phyloP scores from a whole-genome alignment of 1,140 invertebrate species.

The Danaus plexippus region DNA sequence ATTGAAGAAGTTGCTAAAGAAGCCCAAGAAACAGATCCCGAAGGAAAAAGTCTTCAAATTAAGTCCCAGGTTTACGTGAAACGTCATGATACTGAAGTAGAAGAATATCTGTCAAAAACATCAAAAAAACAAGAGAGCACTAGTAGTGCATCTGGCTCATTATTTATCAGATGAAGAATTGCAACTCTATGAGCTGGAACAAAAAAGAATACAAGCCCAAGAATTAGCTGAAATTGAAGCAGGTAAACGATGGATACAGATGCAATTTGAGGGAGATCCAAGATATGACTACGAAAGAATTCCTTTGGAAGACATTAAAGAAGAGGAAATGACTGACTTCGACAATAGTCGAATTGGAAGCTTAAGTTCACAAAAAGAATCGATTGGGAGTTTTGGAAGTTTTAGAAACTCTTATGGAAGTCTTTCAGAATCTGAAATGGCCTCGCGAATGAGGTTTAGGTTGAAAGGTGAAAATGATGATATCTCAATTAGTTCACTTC shows the following conservation, averaged over 20 bases:
- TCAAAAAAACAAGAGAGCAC: constrained; percentile 71
- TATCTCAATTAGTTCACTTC: constrained; percentile 90
- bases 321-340: constrained; percentile 88
- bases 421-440: constrained; percentile 88
- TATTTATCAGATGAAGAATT: constrained; percentile 75
- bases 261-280: constrained; percentile 83
- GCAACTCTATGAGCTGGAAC: constrained; percentile 82
- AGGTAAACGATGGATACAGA: constrained; percentile 90
- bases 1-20: constrained; percentile 89
- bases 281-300: constrained; percentile 82
- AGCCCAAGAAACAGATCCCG: constrained; percentile 83
- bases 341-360: constrained; percentile 87
- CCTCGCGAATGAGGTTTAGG: constrained; percentile 84
- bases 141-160: constrained; percentile 73
- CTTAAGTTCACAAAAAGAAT: constrained; percentile 85
- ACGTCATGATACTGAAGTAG: constrained; percentile 80
- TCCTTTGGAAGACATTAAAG: constrained; percentile 92
- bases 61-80: constrained; percentile 70
- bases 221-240: constrained; percentile 78
- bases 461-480: constrained; percentile 89
- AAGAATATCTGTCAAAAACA: constrained; percentile 77
- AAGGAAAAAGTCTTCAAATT: constrained; percentile 85
- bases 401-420: constrained; percentile 82
- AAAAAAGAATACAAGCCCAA: constrained; percentile 74
- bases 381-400: constrained; percentile 82